Base-by-base conservation (phyloP, 35 echinoderm and acorn worm genomes). In the Strongylocentrotus purpuratus region DNA sequence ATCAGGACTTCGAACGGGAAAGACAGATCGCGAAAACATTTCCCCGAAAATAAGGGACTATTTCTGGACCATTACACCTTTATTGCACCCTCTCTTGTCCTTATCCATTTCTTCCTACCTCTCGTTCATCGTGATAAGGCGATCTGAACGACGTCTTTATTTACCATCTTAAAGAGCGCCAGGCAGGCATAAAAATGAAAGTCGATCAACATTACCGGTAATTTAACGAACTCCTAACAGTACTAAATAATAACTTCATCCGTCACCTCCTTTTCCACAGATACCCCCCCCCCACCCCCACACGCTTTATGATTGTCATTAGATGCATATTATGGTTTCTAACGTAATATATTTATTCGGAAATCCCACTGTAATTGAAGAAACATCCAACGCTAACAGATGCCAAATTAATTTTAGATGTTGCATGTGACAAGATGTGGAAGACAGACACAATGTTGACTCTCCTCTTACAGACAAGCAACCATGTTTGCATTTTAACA, bases 1-100 rank as follows among this genome's bases (percentile, higher is more conserved):
- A 11, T 11, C 28, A 4, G 20, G 20, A 78, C 65, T n/a, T 7
- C 28, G 22, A n/a, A 28, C 65, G 28, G 8, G 65, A 78, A 78
- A 78, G 20, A n/a, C 65, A 78, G 65, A n/a, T 7, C 65, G 20
- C 87, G 33, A 33, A 89, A 89, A 89, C 87, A 89, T 89, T 89
- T 89, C 87, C 45, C 13, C 87, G 87, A 89, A 89, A 78, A 89
- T 33, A 89, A 20, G 9, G n/a, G 20, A 45, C 87, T 89, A 89
- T 89, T 89, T 33, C 45, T 45, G 87, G 87, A 89, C 87, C 33
- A 46, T 89, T 89, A 89, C 87, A 45, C 87, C 45, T 33, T 45
- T 89, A 89, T 78, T 78, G 65, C 65, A 78, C 20, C 65, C 65
- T 78, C 20, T 78, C 65, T 78, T 78, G 4, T 78, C 7, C 20